These are phyloP conservation scores for Leptosomus discolor DNA, from an alignment of 2,113 vertebrate genomes.

Conservation along the genomic window DNA sequence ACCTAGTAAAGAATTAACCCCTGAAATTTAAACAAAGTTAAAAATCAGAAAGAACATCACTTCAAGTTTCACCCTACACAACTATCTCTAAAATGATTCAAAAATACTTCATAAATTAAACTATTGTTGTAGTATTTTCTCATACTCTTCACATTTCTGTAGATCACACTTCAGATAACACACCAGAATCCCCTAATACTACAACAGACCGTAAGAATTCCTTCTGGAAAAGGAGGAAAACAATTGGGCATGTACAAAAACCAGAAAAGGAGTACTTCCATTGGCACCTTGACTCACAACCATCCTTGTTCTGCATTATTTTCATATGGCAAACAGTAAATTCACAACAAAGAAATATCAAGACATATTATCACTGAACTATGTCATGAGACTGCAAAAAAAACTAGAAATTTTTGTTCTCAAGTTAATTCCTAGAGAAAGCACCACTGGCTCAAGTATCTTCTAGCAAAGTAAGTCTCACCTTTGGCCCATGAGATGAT, in stretches of 20 bases:
- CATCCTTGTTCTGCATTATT: not conserved
- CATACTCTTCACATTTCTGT: not conserved
- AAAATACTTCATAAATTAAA: not conserved
- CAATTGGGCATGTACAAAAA: not conserved
- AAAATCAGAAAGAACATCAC: not conserved
- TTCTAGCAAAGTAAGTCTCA: conserved; percentile 34
- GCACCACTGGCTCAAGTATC: not conserved
- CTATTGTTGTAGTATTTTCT: not conserved
- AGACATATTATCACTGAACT: not conserved
- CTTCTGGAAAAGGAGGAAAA: not conserved
- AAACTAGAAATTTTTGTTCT: not conserved
- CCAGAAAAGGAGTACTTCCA: not conserved
- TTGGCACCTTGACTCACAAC: not conserved
- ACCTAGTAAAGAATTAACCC: not conserved
- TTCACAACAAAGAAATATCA: not conserved
- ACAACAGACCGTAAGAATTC: not conserved
- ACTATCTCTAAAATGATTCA: not conserved
- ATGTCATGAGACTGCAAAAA: not conserved
- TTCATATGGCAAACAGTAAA: not conserved
- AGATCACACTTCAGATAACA: not conserved
- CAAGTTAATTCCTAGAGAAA: not conserved
- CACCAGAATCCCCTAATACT: not conserved
- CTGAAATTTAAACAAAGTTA: not conserved
- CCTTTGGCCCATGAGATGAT: conserved; percentile 84
- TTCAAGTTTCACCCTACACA: not conserved